A percentile compares a stretch with the other conserved stretches of the same genome.
Conservation (phyloP, 53 echinoderm and acorn worm species). For the Echinometra lucunter region DNA sequence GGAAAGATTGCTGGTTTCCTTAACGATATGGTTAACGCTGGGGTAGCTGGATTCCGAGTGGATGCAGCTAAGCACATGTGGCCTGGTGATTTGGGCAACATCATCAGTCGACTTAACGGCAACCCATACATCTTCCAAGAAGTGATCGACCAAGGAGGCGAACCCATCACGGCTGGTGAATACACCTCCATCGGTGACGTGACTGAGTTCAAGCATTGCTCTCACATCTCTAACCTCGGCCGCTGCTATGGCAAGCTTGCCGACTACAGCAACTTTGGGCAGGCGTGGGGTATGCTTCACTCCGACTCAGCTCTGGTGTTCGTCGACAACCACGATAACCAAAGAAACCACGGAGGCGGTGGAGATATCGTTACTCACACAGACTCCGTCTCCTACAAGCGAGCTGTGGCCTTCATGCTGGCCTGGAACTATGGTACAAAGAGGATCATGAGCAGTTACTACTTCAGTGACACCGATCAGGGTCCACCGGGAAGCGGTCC, state of each 20-base stretch:
- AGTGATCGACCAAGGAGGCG: constrained; percentile 93
- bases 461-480: constrained; percentile 66
- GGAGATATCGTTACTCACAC: constrained; percentile 77
- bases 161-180: constrained; percentile 81
- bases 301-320: constrained; percentile 81
- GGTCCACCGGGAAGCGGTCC: constrained; percentile 75
- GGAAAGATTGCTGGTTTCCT: constrained; percentile 84
- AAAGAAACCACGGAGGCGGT: constrained; percentile 89
- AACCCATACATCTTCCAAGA: constrained; percentile 90
- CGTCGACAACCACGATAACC: constrained; percentile 99
- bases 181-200: constrained; percentile 87
- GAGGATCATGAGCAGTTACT: constrained; percentile 94
- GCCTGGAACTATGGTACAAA: constrained; percentile 89
- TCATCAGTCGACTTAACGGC: constrained; percentile 71
- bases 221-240: constrained; percentile 64
- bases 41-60: constrained; percentile 94
- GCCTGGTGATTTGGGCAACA: constrained; percentile 83
- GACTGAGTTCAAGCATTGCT: constrained; percentile 92
- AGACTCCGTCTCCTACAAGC: constrained; percentile 79
- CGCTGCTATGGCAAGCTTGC: constrained; percentile 59
- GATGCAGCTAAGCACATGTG: constrained; percentile 99
- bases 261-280: constrained; percentile 82
- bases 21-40: constrained; percentile 80
- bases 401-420: constrained; percentile 91
- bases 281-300: constrained; percentile 80